phyloP scores from a whole-genome alignment of 2,888 invertebrate genomes.

The Polymixis flavicincta region DNA sequence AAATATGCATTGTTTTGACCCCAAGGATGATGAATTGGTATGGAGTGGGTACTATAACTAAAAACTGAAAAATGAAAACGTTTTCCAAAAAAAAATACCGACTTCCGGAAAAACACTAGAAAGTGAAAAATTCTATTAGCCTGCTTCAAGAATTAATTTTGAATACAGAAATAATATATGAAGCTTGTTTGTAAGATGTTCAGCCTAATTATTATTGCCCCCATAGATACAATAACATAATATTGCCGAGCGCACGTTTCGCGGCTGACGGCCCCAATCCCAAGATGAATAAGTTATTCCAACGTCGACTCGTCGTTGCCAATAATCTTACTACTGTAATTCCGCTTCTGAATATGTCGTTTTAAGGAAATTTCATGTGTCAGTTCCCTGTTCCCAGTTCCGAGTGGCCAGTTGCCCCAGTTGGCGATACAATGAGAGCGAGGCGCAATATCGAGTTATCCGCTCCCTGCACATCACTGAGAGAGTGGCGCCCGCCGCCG shows the following conservation, averaged over 20 bases:
- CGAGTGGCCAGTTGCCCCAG: not conserved
- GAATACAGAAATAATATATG: not conserved
- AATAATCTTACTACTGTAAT: conserved; percentile 9
- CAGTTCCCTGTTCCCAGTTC: not conserved
- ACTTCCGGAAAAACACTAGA: too few relatives aligned
- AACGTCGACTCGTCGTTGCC: conserved; percentile 6
- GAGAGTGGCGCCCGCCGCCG: not conserved
- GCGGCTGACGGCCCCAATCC: not conserved
- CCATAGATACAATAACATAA: not conserved
- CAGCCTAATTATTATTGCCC: not conserved
- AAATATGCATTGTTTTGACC: too few relatives aligned
- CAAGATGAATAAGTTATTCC: conserved; percentile 30
- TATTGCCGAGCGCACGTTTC: not conserved
- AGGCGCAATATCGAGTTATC: not conserved
- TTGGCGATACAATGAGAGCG: not conserved
- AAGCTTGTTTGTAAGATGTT: conserved; percentile 7
- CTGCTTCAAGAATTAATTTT: not conserved
- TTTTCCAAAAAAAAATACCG: too few relatives aligned
- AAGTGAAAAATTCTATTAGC: not conserved
- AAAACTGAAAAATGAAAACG: too few relatives aligned
- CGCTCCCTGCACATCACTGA: not conserved
- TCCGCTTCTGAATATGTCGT: conserved; percentile 8
- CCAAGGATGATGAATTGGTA: too few relatives aligned
- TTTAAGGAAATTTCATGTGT: not conserved
- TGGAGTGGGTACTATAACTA: too few relatives aligned